phyloP scores from a whole-genome alignment of 1,140 invertebrate genomes.

The Triops cancriformis region DNA sequence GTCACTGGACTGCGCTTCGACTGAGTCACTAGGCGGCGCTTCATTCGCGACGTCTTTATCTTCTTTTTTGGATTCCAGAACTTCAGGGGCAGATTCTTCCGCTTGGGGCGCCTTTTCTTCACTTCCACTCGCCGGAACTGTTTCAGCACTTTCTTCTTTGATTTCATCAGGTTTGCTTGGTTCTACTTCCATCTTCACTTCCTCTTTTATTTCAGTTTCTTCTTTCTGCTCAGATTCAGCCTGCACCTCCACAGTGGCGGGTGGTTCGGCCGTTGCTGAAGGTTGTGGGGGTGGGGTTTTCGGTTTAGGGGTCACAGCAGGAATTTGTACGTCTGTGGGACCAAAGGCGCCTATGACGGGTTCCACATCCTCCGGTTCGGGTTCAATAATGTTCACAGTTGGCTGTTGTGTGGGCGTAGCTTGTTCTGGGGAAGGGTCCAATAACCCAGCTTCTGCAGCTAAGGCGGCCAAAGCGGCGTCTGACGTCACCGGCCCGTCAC shows the following conservation, averaged over 20 bases:
- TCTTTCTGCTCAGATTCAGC: constrained; percentile 14
- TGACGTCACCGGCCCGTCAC: constrained; percentile 52
- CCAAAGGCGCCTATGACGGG: constrained; percentile 12
- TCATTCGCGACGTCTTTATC: constrained; percentile 20
- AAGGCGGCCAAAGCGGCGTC: constrained; percentile 55
- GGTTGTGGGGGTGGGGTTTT: not conserved
- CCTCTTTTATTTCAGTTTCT: constrained; percentile 7
- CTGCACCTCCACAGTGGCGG: not conserved
- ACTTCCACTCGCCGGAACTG: not conserved
- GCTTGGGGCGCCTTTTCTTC: constrained; percentile 6
- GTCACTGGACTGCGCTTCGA: not conserved
- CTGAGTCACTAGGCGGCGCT: not conserved
- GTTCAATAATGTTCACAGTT: constrained; percentile 6
- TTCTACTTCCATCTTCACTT: not conserved
- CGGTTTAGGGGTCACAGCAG: not conserved
- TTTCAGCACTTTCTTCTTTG: not conserved
- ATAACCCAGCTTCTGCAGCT: constrained; percentile 54
- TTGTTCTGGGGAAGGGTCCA: constrained; percentile 43
- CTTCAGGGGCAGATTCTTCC: not conserved
- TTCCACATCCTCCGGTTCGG: not conserved
- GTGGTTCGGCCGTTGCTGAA: constrained; percentile 6
- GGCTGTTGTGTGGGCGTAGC: constrained; percentile 23
- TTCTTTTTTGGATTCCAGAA: constrained; percentile 16
- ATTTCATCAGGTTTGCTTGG: not conserved
- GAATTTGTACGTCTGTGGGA: constrained; percentile 15